phyloP scores from a whole-genome alignment of 1,140 invertebrate genomes.

The Apolygus lucorum region DNA sequence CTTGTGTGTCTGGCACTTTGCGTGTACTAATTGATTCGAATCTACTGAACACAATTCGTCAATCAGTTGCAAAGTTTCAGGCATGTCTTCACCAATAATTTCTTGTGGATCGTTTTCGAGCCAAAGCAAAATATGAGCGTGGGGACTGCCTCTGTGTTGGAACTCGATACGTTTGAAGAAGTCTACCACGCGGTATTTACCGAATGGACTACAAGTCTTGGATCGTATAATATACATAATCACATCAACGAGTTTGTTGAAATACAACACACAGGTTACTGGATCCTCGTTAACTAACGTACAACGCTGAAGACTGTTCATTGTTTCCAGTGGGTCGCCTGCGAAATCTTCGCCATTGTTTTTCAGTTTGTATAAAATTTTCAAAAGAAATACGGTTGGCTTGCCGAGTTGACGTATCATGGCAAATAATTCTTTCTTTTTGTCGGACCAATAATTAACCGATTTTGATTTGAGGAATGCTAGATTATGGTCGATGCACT shows the following conservation, averaged over 20 bases:
- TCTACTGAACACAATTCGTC: conserved; percentile 8
- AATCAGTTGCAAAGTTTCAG: neutral
- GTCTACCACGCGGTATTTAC: conserved; percentile 4
- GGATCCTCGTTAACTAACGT: conserved; percentile 3
- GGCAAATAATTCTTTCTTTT: conserved; percentile 40
- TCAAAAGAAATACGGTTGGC: conserved; percentile 34
- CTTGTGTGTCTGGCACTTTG: conserved; percentile 35
- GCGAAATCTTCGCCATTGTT: conserved; percentile 3
- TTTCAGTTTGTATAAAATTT: conserved; percentile 4
- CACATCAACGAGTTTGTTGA: neutral
- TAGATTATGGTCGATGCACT: conserved; percentile 31
- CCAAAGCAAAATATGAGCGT: neutral
- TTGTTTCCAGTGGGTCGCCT: neutral
- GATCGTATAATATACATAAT: neutral
- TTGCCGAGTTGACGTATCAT: conserved; percentile 36
- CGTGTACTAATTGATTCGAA: neutral
- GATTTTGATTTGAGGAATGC: conserved; percentile 32
- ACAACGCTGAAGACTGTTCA: conserved; percentile 13
- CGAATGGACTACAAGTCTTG: neutral
- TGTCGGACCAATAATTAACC: conserved; percentile 17
- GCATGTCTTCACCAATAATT: neutral
- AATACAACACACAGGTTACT: neutral
- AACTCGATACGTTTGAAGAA: conserved; percentile 13
- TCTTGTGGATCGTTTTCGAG: neutral
- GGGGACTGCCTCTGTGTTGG: neutral